A percentile compares a stretch with the other conserved stretches of the same genome.
Evolutionary conservation across 2,797 vertebrate species (phyloP).

Genomic region (Urosaurus nigricauda): DNA sequence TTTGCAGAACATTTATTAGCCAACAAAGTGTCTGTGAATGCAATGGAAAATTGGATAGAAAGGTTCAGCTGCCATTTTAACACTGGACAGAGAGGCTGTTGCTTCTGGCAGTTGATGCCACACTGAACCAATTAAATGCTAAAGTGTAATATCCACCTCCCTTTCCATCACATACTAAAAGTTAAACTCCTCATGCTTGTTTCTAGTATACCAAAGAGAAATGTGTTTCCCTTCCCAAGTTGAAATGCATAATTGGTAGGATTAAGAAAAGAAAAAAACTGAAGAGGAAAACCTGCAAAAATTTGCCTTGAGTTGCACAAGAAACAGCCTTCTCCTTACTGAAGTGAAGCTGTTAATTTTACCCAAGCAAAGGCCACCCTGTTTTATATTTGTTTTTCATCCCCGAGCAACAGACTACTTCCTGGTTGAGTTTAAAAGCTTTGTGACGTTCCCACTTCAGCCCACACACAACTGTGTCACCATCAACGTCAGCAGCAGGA

Average conservation of each 20-base stretch:
- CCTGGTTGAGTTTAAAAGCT: slow-evolving; percentile 83
- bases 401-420: slow-evolving; percentile 83
- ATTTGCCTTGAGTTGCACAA: slow-evolving; percentile 19
- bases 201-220: slow-evolving; percentile 36
- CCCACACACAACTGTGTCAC: slow-evolving; percentile 88
- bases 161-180: background rate
- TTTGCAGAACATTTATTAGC: background rate
- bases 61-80: background rate
- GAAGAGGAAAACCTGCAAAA: background rate
- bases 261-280: slow-evolving; percentile 23
- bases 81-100: background rate
- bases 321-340: slow-evolving; percentile 27
- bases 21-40: background rate
- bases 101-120: background rate
- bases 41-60: slow-evolving; percentile 1
- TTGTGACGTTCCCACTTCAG: slow-evolving; percentile 81
- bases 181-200: background rate
- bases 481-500: slow-evolving; percentile 84
- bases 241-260: slow-evolving; percentile 42
- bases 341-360: slow-evolving; percentile 47
- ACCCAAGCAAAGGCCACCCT: slow-evolving; percentile 58
- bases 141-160: background rate
- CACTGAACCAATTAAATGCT: background rate
- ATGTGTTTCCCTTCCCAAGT: slow-evolving; percentile 52
- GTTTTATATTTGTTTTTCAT: slow-evolving; percentile 70